Conservation (phyloP, 2,888 invertebrate species). For the Epistrophella euchroma region DNA sequence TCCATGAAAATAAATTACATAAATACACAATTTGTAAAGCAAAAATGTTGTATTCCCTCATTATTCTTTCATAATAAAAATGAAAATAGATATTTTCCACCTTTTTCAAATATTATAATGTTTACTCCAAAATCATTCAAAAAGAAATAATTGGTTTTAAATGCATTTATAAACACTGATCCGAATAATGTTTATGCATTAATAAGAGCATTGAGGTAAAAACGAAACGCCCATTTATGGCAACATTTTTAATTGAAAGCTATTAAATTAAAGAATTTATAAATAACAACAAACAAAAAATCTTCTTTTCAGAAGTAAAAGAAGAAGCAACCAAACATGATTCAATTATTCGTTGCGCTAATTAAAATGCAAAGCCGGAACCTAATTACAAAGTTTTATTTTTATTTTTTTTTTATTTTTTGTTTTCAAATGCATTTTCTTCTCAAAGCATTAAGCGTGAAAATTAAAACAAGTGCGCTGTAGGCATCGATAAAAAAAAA, state of each 20-base stretch:
- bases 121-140: background rate
- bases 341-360: constrained; percentile 59
- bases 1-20: too few relatives aligned
- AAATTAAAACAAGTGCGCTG: background rate
- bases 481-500: background rate
- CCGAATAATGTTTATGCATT: background rate
- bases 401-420: background rate
- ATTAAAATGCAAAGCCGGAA: constrained; percentile 65
- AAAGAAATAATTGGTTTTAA: constrained; percentile 2
- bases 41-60: too few relatives aligned
- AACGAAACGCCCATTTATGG: constrained; percentile 3
- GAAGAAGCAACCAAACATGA: constrained; percentile 17
- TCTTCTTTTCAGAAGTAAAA: background rate
- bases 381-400: constrained; percentile 34
- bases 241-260: constrained; percentile 18
- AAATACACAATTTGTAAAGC: too few relatives aligned
- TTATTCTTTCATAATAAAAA: too few relatives aligned
- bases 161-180: background rate
- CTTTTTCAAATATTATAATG: background rate
- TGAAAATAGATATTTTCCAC: too few relatives aligned
- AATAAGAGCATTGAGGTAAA: constrained; percentile 8
- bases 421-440: constrained; percentile 16
- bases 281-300: background rate
- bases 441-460: background rate
- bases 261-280: background rate